Percentiles rank a stretch among this genome's conserved stretches.
These are phyloP conservation scores for Picus viridis DNA, from an alignment of 2,797 vertebrate species.

Conservation along the genomic window DNA sequence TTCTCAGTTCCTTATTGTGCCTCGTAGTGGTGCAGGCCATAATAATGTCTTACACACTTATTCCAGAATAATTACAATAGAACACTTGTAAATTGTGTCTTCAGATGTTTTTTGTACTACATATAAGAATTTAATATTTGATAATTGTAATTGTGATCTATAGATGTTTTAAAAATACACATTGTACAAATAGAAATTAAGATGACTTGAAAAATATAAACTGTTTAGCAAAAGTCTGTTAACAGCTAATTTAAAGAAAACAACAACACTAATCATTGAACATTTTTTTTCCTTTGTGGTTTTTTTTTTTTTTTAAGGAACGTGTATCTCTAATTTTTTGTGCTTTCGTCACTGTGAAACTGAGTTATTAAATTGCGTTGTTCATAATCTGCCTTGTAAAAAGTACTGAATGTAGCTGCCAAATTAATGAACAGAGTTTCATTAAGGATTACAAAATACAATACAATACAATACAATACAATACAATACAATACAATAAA, in stretches of 20 bases:
- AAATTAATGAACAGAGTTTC: background rate
- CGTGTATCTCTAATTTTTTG: background rate
- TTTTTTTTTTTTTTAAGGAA: too few species aligned
- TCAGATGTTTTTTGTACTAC: background rate
- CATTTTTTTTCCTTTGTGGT: too few species aligned
- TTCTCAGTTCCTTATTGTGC: background rate
- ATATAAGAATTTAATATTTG: background rate
- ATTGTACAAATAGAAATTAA: background rate
- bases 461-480: too few species aligned
- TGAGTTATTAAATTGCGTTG: background rate
- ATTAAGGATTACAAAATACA: background rate
- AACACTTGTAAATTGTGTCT: background rate
- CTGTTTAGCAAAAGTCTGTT: background rate
- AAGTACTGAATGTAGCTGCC: background rate
- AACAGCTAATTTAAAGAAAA: background rate
- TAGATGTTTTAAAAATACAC: background rate
- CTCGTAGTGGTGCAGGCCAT: accelerated
- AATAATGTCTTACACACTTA: background rate
- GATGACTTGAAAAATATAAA: background rate
- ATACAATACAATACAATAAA: too few species aligned
- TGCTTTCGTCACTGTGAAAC: background rate
- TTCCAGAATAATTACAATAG: background rate
- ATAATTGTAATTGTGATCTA: background rate
- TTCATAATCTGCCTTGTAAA: background rate
- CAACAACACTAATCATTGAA: background rate